Evolutionary conservation across 2,888 invertebrate species (phyloP).

Genomic region (Listrodromus nycthemerus): DNA sequence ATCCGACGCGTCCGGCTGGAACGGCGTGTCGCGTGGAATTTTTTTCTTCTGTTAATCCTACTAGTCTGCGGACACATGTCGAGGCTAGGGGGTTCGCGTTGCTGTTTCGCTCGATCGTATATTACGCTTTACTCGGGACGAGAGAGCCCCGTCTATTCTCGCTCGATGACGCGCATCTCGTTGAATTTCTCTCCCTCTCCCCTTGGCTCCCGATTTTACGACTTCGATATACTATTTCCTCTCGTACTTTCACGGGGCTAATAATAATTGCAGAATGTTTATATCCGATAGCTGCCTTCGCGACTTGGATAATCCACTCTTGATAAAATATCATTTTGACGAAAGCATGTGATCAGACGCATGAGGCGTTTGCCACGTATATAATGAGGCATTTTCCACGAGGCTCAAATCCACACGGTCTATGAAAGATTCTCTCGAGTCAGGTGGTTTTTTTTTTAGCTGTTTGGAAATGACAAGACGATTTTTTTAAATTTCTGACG

Average conservation of each 20-base stretch:
- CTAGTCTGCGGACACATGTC: constrained; percentile 33
- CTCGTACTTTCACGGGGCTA: not conserved
- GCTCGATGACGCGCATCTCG: constrained; percentile 42
- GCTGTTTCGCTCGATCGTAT: constrained; percentile 17
- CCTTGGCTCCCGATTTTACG: constrained; percentile 14
- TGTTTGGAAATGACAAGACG: too few relatives aligned
- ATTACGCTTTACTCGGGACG: constrained; percentile 36
- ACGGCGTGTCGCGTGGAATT: not conserved
- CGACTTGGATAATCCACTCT: not conserved
- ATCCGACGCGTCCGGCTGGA: constrained; percentile 45
- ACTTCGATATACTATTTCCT: constrained; percentile 35
- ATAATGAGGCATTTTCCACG: too few relatives aligned
- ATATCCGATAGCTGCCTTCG: not conserved
- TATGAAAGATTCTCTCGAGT: not conserved
- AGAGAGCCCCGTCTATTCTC: constrained; percentile 50
- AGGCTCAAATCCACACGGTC: too few relatives aligned
- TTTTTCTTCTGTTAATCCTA: constrained; percentile 1
- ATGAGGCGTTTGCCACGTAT: too few relatives aligned
- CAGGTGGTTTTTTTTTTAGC: not conserved
- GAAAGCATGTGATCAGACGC: too few relatives aligned
- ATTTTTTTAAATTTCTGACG: too few relatives aligned
- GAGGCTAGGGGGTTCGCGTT: not conserved
- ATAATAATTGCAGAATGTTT: not conserved
- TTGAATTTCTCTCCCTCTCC: constrained; percentile 1
- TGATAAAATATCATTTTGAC: too few relatives aligned